Conservation (phyloP, 2,888 invertebrate species). For the Ochropleura leucogaster region DNA sequence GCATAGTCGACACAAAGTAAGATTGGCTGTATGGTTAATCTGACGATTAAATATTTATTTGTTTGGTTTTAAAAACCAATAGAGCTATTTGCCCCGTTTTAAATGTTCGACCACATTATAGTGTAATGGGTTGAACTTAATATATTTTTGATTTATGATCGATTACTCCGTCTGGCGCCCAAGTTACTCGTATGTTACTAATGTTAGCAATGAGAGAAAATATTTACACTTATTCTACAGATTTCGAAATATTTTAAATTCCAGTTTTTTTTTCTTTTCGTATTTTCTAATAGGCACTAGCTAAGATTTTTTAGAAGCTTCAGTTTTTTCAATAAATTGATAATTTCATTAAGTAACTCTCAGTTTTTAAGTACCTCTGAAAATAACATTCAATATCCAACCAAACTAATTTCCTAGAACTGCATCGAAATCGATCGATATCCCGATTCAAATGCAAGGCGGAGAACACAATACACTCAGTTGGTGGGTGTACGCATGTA, state of each 20-base stretch:
- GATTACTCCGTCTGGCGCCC: conserved; percentile 44
- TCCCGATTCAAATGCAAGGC: conserved; percentile 68
- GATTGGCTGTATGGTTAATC: conserved; percentile 77
- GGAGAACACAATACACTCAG: conserved; percentile 71
- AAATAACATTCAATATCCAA: background rate
- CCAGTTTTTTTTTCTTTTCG: background rate
- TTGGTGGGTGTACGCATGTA: conserved; percentile 84
- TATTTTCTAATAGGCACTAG: background rate
- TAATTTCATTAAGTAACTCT: background rate
- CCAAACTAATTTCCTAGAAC: conserved; percentile 28
- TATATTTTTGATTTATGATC: conserved; percentile 68
- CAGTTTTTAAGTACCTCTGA: background rate
- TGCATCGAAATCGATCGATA: conserved; percentile 16
- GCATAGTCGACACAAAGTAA: conserved; percentile 72
- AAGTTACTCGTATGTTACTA: conserved; percentile 34
- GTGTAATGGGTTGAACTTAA: conserved; percentile 75
- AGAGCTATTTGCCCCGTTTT: conserved; percentile 74
- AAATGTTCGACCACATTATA: conserved; percentile 70
- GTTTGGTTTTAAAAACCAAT: conserved; percentile 81
- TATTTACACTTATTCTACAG: background rate
- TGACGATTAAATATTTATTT: conserved; percentile 84
- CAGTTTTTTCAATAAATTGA: background rate
- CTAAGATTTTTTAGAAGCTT: background rate
- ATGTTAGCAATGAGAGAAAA: conserved; percentile 20
- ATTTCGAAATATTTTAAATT: background rate